phyloP scores from a whole-genome alignment of 1,140 invertebrate species.

The Brachystomella parvula region DNA sequence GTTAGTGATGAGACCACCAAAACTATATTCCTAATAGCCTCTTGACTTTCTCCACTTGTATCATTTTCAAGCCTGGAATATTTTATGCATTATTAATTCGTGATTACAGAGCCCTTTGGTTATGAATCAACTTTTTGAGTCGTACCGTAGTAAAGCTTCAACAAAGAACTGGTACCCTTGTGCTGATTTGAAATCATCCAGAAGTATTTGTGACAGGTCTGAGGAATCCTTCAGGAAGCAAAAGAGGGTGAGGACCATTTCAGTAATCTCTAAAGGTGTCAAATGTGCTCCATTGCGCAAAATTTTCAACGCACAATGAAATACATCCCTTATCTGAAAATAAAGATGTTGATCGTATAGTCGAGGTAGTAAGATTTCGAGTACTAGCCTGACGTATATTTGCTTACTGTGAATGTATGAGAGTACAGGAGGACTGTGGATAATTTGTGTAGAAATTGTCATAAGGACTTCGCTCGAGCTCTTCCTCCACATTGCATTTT shows the following conservation, averaged over 20 bases:
- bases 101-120: constrained; percentile 36
- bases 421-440: constrained; percentile 76
- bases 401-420: constrained; percentile 92
- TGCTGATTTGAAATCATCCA: constrained; percentile 90
- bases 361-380: background rate
- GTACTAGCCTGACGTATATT: constrained; percentile 12
- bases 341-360: constrained; percentile 34
- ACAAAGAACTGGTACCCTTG: constrained; percentile 92
- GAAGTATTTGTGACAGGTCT: constrained; percentile 80
- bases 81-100: no score
- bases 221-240: constrained; percentile 98
- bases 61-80: constrained; percentile 67
- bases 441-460: constrained; percentile 86
- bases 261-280: constrained; percentile 88
- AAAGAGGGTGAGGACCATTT: constrained; percentile 97
- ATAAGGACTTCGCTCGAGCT: constrained; percentile 92
- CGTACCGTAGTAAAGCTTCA: constrained; percentile 51
- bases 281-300: constrained; percentile 67
- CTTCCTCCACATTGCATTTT: constrained; percentile 93
- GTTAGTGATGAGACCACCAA: constrained; percentile 86
- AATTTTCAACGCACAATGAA: constrained; percentile 87
- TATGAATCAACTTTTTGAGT: constrained; percentile 15
- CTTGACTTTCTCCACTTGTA: constrained; percentile 66
- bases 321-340: constrained; percentile 89
- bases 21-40: constrained; percentile 85